These are phyloP conservation scores for Dendrolimus houi DNA, from an alignment of 2,888 invertebrate species.

Conservation along the genomic window DNA sequence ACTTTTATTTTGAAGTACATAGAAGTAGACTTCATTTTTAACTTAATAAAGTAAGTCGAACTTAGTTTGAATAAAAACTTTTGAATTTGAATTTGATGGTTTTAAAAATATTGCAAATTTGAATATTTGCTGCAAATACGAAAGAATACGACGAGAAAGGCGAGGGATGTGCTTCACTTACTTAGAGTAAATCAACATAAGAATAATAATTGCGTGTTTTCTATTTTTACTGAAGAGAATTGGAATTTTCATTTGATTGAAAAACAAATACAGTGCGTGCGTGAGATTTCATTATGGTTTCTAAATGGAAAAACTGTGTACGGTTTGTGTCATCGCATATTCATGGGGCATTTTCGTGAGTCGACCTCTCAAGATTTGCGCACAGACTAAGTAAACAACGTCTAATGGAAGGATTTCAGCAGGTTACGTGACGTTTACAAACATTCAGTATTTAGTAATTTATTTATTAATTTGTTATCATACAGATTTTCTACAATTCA, in stretches of 20 bases:
- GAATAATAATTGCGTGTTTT: slow-evolving; percentile 6
- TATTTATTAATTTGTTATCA: slow-evolving; percentile 31
- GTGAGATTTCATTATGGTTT: slow-evolving; percentile 67
- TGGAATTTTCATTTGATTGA: slow-evolving; percentile 46
- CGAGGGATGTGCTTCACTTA: neutral
- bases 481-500: too few relatives aligned
- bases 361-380: slow-evolving; percentile 72
- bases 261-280: slow-evolving; percentile 59
- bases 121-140: too few relatives aligned
- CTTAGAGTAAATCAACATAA: neutral
- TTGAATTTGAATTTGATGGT: too few relatives aligned
- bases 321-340: slow-evolving; percentile 75
- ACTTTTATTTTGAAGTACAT: too few relatives aligned
- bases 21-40: too few relatives aligned
- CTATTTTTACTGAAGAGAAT: slow-evolving; percentile 13
- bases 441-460: slow-evolving; percentile 47
- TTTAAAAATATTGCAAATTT: too few relatives aligned
- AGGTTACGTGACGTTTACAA: slow-evolving; percentile 60
- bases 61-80: too few relatives aligned
- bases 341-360: slow-evolving; percentile 74
- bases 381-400: slow-evolving; percentile 68
- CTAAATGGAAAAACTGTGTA: slow-evolving; percentile 75
- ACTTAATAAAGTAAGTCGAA: too few relatives aligned
- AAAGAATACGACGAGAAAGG: neutral
- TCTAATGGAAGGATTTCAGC: slow-evolving; percentile 68